phyloP scores from a whole-genome alignment of 2,113 vertebrate species.

The Sisor rabdophorus region DNA sequence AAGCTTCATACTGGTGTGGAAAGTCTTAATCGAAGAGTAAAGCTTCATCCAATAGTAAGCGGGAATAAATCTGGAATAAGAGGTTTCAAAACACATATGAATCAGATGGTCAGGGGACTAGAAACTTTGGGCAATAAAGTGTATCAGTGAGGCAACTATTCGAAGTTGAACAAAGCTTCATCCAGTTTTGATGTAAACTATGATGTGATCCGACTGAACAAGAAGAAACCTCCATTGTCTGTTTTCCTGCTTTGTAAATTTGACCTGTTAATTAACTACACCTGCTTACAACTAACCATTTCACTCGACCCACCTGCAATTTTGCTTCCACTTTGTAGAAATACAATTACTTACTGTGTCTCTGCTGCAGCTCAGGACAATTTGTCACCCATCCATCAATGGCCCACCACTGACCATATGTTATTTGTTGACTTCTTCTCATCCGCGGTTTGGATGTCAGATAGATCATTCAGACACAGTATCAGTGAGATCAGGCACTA shows the following conservation, averaged over 20 bases:
- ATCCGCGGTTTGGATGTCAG: neutral
- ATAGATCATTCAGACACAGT: neutral
- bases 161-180: neutral
- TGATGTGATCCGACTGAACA: neutral
- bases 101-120: no score
- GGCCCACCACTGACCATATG: neutral
- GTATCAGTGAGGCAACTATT: neutral
- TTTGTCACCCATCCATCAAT: conserved; percentile 10
- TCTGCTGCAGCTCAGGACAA: neutral
- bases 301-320: neutral
- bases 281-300: neutral
- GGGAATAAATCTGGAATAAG: no score
- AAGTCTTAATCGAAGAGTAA: no score
- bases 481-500: no score
- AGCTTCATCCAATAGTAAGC: no score
- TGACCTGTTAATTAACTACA: conserved; percentile 2
- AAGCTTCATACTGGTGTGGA: no score
- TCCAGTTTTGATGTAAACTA: neutral
- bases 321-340: neutral
- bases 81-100: no score
- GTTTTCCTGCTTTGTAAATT: conserved; percentile 5
- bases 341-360: conserved; percentile 1
- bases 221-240: neutral
- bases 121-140: no score
- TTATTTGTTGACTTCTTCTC: neutral